These are phyloP conservation scores for Falco columbarius DNA, from an alignment of 2,797 vertebrate species.

Conservation along the genomic window DNA sequence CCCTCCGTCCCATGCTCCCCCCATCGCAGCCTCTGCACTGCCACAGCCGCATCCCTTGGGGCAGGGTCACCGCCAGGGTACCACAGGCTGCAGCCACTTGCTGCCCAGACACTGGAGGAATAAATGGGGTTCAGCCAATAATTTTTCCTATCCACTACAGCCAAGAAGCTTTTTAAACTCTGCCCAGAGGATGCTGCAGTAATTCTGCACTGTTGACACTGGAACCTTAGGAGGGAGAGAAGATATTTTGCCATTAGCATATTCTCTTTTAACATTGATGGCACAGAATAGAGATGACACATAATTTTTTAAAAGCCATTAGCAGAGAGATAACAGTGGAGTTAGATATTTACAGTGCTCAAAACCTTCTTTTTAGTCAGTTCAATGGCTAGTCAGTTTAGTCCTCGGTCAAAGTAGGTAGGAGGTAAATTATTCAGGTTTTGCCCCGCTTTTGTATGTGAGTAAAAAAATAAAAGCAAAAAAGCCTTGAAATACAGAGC, in stretches of 20 bases:
- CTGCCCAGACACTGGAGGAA: not conserved
- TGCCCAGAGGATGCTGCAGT: not conserved
- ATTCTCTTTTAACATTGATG: not conserved
- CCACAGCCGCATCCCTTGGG: not conserved
- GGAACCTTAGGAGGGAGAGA: not conserved
- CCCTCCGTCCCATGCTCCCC: not conserved
- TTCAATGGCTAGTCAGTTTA: not conserved
- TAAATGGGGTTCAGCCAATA: not conserved
- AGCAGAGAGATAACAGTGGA: not conserved
- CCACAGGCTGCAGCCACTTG: not conserved
- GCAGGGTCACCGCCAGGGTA: not conserved
- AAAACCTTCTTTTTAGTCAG: not conserved
- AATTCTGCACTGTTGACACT: not conserved
- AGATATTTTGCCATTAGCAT: not conserved
- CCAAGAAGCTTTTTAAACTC: conserved; percentile 2
- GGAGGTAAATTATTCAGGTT: not conserved
- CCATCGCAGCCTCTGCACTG: not conserved
- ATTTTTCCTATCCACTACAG: not conserved
- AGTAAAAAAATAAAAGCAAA: not conserved
- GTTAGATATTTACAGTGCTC: not conserved
- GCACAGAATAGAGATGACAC: not conserved
- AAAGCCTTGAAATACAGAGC: not conserved
- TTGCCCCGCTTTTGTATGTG: not conserved
- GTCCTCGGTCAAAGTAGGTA: not conserved
- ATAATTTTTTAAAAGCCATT: not conserved